Percentiles rank a stretch among this genome's conserved stretches.
These are phyloP conservation scores for Salvator merianae DNA, from an alignment of 2,113 vertebrate genomes.

Conservation along the genomic window DNA sequence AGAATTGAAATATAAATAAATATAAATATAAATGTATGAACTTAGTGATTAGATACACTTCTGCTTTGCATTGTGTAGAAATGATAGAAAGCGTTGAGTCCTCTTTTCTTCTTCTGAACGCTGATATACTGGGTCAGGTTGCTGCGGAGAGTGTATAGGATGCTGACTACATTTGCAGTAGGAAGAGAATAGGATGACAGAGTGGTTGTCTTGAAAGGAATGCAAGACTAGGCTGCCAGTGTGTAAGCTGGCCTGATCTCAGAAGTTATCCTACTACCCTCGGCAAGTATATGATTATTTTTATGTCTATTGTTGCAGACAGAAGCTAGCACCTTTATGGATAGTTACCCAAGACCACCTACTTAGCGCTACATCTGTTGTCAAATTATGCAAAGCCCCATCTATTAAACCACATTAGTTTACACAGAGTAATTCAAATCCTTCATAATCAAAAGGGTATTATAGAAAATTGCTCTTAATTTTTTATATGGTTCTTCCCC, in stretches of 20 bases:
- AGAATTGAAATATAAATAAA: too few species aligned
- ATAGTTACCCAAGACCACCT: conserved; percentile 6
- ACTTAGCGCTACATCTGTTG: not conserved
- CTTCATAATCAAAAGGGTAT: conserved; percentile 15
- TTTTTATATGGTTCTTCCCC: not conserved
- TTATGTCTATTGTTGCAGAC: not conserved
- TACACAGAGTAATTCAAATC: conserved; percentile 33
- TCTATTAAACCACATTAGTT: not conserved
- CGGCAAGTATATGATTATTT: not conserved
- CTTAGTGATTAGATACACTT: not conserved
- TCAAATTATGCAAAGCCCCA: not conserved
- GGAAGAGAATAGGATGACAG: not conserved
- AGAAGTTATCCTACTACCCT: not conserved
- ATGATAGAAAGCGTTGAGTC: not conserved
- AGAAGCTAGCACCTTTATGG: not conserved
- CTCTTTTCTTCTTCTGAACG: not conserved
- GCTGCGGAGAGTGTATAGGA: not conserved
- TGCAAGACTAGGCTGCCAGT: not conserved
- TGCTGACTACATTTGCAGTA: not conserved
- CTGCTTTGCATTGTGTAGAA: not conserved
- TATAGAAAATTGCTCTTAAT: conserved; percentile 8
- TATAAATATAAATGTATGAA: too few species aligned
- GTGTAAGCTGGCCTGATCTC: not conserved
- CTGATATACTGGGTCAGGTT: not conserved
- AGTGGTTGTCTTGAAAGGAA: not conserved